phyloP scores from a whole-genome alignment of 2,113 vertebrate genomes.

The Oncorhynchus mykiss region DNA sequence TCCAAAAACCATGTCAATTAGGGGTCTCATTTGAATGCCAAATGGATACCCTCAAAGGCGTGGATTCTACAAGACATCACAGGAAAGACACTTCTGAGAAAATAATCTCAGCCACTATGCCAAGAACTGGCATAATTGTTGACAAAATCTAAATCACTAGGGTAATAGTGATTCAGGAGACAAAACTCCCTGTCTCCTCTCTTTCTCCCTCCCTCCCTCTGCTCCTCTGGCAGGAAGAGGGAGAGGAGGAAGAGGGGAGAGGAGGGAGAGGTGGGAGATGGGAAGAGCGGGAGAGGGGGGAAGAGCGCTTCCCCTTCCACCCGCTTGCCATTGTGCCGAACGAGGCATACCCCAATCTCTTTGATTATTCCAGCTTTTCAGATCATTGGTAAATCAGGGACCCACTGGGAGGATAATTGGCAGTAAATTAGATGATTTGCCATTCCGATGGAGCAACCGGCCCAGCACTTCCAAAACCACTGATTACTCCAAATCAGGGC shows the following conservation, averaged over 20 bases:
- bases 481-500: conserved; percentile 12
- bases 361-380: conserved; percentile 18
- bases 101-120: not conserved
- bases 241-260: too few relatives aligned
- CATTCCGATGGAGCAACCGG: conserved; percentile 20
- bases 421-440: conserved; percentile 31
- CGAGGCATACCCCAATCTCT: not conserved
- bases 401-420: conserved; percentile 27
- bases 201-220: not conserved
- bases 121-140: not conserved
- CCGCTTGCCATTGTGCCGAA: not conserved
- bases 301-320: not conserved
- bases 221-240: not conserved
- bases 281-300: too few relatives aligned
- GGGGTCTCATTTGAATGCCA: not conserved
- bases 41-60: not conserved
- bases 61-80: not conserved
- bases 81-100: conserved; percentile 2
- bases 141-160: not conserved
- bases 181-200: not conserved
- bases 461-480: conserved; percentile 5
- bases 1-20: conserved; percentile 2
- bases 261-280: too few relatives aligned
- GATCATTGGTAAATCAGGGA: conserved; percentile 15
- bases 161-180: not conserved